These are phyloP conservation scores for Muricea muricata DNA, from an alignment of 92 coral and sea anemone species.

Conservation along the genomic window DNA sequence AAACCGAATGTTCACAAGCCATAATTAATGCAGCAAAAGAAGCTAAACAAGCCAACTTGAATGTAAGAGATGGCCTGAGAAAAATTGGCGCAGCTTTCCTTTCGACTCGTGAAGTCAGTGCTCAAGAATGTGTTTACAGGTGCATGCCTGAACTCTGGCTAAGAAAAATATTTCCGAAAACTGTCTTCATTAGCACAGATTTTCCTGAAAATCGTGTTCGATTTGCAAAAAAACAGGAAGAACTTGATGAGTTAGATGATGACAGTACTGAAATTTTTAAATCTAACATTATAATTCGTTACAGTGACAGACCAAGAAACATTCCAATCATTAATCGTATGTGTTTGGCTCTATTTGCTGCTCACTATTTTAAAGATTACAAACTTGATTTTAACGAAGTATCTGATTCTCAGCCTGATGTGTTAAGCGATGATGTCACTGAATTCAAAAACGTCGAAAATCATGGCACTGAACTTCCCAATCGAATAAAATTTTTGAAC, in stretches of 20 bases:
- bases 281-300: constrained; percentile 17
- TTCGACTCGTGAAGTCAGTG: constrained; percentile 68
- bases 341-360: constrained; percentile 20
- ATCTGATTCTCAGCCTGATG: constrained; percentile 50
- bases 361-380: constrained; percentile 20
- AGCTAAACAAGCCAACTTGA: too few species aligned
- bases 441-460: background rate
- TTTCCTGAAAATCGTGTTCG: constrained; percentile 9
- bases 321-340: constrained; percentile 44
- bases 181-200: constrained; percentile 32
- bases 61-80: too few species aligned
- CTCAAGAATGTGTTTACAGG: too few species aligned
- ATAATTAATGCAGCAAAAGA: constrained; percentile 66
- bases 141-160: too few species aligned
- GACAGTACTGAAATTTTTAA: too few species aligned
- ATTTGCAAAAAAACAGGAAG: constrained; percentile 24
- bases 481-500: constrained; percentile 2
- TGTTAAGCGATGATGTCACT: background rate
- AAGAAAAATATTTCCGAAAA: too few species aligned
- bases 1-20: background rate
- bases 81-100: constrained; percentile 73
- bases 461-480: background rate
- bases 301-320: constrained; percentile 34
- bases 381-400: background rate
- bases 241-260: constrained; percentile 32